Conservation (phyloP, 2,888 invertebrate species). For the Nomada ruficornis region DNA sequence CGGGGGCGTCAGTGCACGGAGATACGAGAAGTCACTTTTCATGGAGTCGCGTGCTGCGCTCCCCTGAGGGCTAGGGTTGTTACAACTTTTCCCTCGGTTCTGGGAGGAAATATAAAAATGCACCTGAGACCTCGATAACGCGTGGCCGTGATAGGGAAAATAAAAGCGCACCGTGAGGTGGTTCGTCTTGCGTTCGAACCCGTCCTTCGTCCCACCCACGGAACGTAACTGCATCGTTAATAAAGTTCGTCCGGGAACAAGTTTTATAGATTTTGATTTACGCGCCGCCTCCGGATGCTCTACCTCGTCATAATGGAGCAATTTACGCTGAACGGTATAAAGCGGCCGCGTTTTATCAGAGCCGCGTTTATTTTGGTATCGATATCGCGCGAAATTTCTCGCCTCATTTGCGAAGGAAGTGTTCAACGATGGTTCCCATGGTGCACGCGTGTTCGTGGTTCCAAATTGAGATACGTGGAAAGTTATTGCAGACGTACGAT, state of each 20-base stretch:
- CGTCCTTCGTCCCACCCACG: constrained; percentile 13
- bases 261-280: constrained; percentile 57
- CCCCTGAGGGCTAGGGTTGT: constrained; percentile 65
- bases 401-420: constrained; percentile 9
- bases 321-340: constrained; percentile 52
- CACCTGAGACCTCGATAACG: constrained; percentile 70
- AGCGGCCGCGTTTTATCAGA: constrained; percentile 32
- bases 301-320: constrained; percentile 46
- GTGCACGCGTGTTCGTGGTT: not conserved
- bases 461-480: not conserved
- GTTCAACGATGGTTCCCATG: not conserved
- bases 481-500: too few species aligned
- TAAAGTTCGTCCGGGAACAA: constrained; percentile 44
- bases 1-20: constrained; percentile 35
- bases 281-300: constrained; percentile 26
- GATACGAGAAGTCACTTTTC: constrained; percentile 67
- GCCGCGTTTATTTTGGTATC: constrained; percentile 40
- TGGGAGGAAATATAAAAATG: constrained; percentile 70
- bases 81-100: constrained; percentile 66
- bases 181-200: not conserved
- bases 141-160: constrained; percentile 60
- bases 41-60: constrained; percentile 54
- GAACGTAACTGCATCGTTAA: constrained; percentile 59
- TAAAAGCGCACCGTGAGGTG: constrained; percentile 36
- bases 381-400: constrained; percentile 39